phyloP scores from a whole-genome alignment of 1,140 invertebrate genomes.

The Saccostrea cuccullata region DNA sequence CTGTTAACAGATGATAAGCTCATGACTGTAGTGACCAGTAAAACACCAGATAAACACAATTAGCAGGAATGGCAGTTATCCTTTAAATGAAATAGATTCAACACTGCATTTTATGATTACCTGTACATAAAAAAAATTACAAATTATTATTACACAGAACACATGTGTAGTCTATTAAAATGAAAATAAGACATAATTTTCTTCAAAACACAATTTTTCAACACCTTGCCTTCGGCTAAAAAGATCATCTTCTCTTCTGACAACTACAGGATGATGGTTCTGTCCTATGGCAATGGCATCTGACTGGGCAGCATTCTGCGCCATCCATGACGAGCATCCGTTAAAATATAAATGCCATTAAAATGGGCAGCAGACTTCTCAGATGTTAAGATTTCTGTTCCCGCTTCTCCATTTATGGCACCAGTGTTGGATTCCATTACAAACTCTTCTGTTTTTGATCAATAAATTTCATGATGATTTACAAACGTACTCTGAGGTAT shows the following conservation, averaged over 20 bases:
- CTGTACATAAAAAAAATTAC: no score
- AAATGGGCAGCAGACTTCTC: background rate
- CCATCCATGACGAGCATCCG: conserved; percentile 39
- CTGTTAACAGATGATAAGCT: background rate
- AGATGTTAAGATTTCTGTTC: background rate
- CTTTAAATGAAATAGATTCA: no score
- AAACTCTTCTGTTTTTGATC: no score
- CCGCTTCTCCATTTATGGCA: conserved; percentile 25
- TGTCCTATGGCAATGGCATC: conserved; percentile 32
- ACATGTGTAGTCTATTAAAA: no score
- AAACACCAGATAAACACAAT: no score
- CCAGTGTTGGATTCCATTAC: background rate
- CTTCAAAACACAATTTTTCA: conserved; percentile 42
- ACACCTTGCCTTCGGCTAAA: conserved; percentile 12
- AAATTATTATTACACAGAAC: no score
- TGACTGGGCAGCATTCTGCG: conserved; percentile 13
- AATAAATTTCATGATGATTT: no score
- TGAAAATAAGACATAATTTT: background rate
- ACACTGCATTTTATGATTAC: no score
- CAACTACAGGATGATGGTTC: conserved; percentile 1
- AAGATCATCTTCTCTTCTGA: conserved; percentile 33
- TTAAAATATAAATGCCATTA: conserved; percentile 24
- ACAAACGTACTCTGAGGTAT: no score
- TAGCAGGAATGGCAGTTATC: no score
- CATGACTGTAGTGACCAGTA: no score